These are phyloP conservation scores for Rhodinocichla rosea DNA, from an alignment of 2,113 vertebrate genomes.

Conservation along the genomic window DNA sequence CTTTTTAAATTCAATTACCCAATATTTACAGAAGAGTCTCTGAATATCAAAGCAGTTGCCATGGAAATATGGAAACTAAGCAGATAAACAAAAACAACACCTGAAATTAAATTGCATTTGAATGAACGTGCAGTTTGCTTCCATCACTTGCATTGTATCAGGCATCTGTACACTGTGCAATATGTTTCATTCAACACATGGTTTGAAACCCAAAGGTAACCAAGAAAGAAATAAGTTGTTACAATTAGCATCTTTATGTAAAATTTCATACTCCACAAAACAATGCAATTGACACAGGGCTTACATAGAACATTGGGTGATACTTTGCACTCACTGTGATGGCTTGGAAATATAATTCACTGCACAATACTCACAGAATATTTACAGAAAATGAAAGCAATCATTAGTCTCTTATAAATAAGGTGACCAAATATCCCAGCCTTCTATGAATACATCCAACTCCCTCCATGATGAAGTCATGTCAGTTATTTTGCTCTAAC, in stretches of 20 bases:
- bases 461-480: background rate
- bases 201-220: constrained; percentile 36
- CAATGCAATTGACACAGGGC: constrained; percentile 31
- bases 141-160: constrained; percentile 37
- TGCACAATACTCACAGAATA: constrained; percentile 59
- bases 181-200: constrained; percentile 40
- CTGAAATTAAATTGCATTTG: constrained; percentile 5
- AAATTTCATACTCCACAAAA: constrained; percentile 59
- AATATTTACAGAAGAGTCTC: constrained; percentile 24
- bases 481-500: background rate
- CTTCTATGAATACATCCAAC: background rate
- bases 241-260: constrained; percentile 49
- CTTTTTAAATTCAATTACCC: constrained; percentile 12
- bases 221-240: constrained; percentile 23
- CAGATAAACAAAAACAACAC: constrained; percentile 14
- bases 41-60: background rate
- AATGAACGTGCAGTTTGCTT: constrained; percentile 26
- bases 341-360: constrained; percentile 47
- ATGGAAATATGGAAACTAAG: constrained; percentile 26
- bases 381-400: constrained; percentile 55
- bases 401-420: constrained; percentile 59
- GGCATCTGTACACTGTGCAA: constrained; percentile 6
- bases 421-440: constrained; percentile 59
- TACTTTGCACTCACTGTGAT: constrained; percentile 42
- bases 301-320: constrained; percentile 39